Evolutionary conservation across 2,888 invertebrate species (phyloP).

Genomic region (Tolmerus cingulatus): DNA sequence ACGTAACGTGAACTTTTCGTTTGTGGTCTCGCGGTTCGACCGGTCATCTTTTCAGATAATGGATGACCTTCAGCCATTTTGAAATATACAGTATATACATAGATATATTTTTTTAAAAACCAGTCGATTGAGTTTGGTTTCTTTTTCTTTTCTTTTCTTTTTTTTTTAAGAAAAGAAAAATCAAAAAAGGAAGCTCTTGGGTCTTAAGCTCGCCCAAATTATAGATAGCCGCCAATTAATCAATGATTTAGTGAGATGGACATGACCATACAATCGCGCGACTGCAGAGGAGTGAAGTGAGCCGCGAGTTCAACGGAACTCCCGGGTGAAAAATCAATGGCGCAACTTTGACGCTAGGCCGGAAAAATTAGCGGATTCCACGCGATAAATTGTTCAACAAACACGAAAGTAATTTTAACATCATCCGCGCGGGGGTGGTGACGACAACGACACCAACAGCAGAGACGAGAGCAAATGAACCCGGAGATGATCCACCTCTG

Average conservation of each 20-base stretch:
- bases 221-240: not conserved
- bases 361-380: slow-evolving; percentile 17
- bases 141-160: too few relatives aligned
- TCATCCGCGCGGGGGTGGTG: not conserved
- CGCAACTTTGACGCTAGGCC: not conserved
- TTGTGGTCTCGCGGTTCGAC: not conserved
- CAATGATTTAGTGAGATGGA: not conserved
- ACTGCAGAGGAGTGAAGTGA: not conserved
- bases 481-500: not conserved
- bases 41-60: not conserved
- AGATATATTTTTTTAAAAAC: not conserved
- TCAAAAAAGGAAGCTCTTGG: not conserved
- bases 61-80: not conserved
- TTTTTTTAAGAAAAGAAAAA: too few relatives aligned
- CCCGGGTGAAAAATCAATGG: not conserved
- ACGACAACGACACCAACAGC: not conserved
- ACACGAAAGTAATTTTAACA: slow-evolving; percentile 6
- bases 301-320: slow-evolving; percentile 1
- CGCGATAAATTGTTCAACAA: slow-evolving; percentile 15
- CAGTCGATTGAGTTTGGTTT: not conserved
- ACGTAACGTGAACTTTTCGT: not conserved
- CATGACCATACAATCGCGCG: not conserved
- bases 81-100: not conserved
- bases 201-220: not conserved
- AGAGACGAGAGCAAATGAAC: not conserved